Evolutionary conservation across 1,140 invertebrate species (phyloP).

Genomic region (Yoshiicerus persimilis): DNA sequence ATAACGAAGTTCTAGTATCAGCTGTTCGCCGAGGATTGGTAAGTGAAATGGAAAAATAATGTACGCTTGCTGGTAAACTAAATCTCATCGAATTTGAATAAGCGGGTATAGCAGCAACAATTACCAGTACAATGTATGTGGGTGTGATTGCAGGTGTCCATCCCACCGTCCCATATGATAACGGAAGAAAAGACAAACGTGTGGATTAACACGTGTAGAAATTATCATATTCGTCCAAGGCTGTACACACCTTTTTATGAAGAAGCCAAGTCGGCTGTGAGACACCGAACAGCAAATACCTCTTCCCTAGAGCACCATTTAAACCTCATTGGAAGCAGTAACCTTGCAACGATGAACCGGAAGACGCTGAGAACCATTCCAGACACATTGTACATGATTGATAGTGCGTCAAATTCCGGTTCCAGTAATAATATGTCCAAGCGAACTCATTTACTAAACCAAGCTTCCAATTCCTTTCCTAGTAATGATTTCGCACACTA

Average conservation of each 20-base stretch:
- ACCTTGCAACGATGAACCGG: not conserved
- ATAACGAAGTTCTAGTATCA: conserved; percentile 67
- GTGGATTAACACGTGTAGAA: conserved; percentile 75
- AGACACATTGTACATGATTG: conserved; percentile 92
- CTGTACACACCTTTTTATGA: conserved; percentile 93
- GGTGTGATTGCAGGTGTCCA: conserved; percentile 56
- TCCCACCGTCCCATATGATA: conserved; percentile 84
- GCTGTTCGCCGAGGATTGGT: conserved; percentile 81
- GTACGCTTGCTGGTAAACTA: not conserved
- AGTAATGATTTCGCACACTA: not conserved
- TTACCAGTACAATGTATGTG: no score
- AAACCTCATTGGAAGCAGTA: not conserved
- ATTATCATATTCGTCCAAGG: conserved; percentile 75
- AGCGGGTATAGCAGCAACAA: no score
- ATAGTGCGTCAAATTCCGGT: conserved; percentile 57
- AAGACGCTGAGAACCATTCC: conserved; percentile 68
- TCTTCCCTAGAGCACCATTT: not conserved
- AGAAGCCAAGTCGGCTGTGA: conserved; percentile 58
- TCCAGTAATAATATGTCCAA: not conserved
- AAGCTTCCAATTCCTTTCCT: not conserved
- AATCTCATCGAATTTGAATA: no score
- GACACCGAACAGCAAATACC: not conserved
- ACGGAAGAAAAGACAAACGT: conserved; percentile 73
- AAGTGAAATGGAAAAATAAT: not conserved
- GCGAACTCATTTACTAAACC: not conserved